Evolutionary conservation across 2,797 vertebrate genomes (phyloP).

Genomic region (Peromyscus melanophrys): DNA sequence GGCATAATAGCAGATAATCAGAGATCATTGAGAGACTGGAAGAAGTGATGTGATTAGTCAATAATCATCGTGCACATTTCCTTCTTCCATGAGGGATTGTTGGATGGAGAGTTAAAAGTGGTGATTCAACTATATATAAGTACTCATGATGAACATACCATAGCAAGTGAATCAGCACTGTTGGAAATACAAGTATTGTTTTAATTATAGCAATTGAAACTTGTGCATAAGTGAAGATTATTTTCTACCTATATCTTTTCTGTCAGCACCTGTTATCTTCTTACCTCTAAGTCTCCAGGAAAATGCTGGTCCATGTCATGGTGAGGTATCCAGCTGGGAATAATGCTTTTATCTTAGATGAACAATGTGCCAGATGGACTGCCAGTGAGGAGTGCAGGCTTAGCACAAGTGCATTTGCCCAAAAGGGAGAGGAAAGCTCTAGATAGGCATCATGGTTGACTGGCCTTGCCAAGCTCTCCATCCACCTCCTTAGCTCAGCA

Average conservation of each 20-base stretch:
- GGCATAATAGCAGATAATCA: neutral
- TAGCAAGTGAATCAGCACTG: neutral
- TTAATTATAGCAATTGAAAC: neutral
- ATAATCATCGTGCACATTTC: fast-evolving
- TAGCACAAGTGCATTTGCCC: neutral
- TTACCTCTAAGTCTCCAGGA: neutral
- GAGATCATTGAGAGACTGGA: neutral
- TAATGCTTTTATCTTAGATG: neutral
- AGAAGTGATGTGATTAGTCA: neutral
- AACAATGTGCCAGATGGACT: fast-evolving
- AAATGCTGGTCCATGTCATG: neutral
- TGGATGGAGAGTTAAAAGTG: neutral
- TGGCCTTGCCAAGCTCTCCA: neutral
- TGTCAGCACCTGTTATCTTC: neutral
- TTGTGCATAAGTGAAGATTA: neutral
- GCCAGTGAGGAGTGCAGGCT: neutral
- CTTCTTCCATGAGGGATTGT: no score
- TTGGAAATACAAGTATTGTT: neutral
- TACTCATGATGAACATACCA: neutral
- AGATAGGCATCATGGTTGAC: fast-evolving
- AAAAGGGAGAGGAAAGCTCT: fast-evolving
- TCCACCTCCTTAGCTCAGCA: neutral
- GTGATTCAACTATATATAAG: no score
- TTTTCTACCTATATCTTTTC: neutral
- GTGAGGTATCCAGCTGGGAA: fast-evolving